These are phyloP conservation scores for Lampropteryx suffumata DNA, from an alignment of 2,888 invertebrate species.

Conservation along the genomic window DNA sequence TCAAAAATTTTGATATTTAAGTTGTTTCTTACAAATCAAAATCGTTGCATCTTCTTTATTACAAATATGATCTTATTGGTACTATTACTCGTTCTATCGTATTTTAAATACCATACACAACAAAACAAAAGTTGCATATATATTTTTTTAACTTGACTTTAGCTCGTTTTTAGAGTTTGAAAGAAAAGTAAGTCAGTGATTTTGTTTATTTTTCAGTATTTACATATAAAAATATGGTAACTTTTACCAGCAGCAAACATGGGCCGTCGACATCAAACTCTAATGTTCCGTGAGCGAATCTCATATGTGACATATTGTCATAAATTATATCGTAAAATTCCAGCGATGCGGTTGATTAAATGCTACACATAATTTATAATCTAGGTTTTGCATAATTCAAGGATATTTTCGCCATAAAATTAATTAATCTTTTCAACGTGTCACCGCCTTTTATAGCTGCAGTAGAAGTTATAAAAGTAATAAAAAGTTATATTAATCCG, in stretches of 20 bases:
- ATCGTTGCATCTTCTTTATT: too few relatives aligned
- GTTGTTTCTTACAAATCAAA: background rate
- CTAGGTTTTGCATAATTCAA: slow-evolving; percentile 30
- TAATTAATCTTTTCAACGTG: slow-evolving; percentile 28
- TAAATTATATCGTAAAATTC: slow-evolving; percentile 30
- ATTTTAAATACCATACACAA: too few relatives aligned
- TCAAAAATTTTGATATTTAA: too few relatives aligned
- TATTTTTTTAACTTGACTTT: too few relatives aligned
- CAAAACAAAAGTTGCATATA: too few relatives aligned
- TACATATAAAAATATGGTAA: slow-evolving; percentile 3
- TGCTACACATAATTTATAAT: slow-evolving; percentile 29
- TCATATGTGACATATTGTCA: slow-evolving; percentile 19
- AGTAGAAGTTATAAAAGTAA: slow-evolving; percentile 23
- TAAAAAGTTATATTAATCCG: slow-evolving; percentile 20
- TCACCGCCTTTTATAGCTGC: slow-evolving; percentile 30
- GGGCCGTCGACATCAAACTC: slow-evolving; percentile 14
- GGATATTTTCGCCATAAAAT: slow-evolving; percentile 25
- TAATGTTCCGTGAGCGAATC: slow-evolving; percentile 22
- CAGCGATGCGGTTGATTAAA: slow-evolving; percentile 20
- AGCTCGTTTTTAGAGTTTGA: too few relatives aligned
- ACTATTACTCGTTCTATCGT: too few relatives aligned
- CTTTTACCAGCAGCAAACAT: background rate
- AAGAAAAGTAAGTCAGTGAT: too few relatives aligned
- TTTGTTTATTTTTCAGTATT: background rate
- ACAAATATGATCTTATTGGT: too few relatives aligned